Conservation (phyloP, 2,113 vertebrate genomes). For the Clupea harengus region DNA sequence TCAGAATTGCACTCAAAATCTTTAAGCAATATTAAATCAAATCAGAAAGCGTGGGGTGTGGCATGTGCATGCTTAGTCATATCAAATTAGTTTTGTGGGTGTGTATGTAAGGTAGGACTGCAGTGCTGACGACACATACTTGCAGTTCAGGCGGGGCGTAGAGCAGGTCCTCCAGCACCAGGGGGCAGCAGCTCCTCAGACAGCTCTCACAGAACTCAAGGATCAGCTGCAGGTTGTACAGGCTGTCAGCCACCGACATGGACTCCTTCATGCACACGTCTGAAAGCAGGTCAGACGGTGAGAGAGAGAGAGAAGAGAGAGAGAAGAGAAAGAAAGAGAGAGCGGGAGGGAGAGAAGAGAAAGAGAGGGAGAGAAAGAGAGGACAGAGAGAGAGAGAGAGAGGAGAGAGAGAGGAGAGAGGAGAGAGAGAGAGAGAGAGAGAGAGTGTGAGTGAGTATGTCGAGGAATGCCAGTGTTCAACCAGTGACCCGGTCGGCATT, state of each 20-base stretch:
- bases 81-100: background rate
- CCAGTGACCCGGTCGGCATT: conserved; percentile 4
- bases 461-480: background rate
- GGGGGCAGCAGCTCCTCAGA: conserved; percentile 79
- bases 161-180: conserved; percentile 81
- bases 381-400: conserved; percentile 43
- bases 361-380: conserved; percentile 21
- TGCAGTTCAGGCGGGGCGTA: conserved; percentile 79
- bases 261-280: conserved; percentile 85
- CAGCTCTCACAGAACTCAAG: conserved; percentile 83
- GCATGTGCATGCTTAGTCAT: background rate
- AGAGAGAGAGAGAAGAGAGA: too few species aligned
- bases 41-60: too few species aligned
- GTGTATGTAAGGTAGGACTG: background rate
- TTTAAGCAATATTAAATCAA: too few species aligned
- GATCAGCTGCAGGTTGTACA: conserved; percentile 87
- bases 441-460: conserved; percentile 3
- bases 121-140: conserved; percentile 59
- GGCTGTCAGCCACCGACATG: conserved; percentile 82
- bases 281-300: conserved; percentile 38
- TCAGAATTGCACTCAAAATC: too few species aligned
- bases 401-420: too few species aligned
- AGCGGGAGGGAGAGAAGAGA: conserved; percentile 19
- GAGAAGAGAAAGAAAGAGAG: conserved; percentile 39
- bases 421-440: too few species aligned